Base-by-base conservation (phyloP, 2,113 vertebrate genomes). In the Nyctereutes procyonoides region DNA sequence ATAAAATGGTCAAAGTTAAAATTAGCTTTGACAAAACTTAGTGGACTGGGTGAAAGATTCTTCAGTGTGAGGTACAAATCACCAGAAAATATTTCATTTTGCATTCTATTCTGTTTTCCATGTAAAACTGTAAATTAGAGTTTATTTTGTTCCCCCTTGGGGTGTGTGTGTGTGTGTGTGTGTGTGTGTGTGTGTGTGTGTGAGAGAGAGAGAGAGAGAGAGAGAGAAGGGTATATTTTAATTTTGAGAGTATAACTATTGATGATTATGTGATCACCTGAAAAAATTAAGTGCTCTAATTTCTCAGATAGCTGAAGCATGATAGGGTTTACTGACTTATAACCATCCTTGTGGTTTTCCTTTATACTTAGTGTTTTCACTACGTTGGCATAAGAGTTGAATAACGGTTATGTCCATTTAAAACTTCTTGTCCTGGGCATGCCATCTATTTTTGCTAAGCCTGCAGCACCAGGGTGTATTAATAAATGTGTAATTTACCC, bases 361-460 rank as follows among this genome's bases (percentile, higher is more conserved):
- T 69, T 74, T 32, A 51, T 80, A n/a, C 53, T 58, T 76, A 95
- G 69, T 51, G 81, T 8, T 87, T 80, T 38, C 4, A 20, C 82
- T 86, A 77, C 69, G 19, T 88, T 14, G 56, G 30, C 15, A 2
- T 71, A 58, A 55, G 93, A 93, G 88, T 77, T 56, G 69, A 73
- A 74, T 93, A 73, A 30, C 10, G 56, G 15, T 65, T 93, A 3
- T 88, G 14, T 69, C 48, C 24, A 2, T 88, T 92, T 95, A 93
- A 77, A 85, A 73, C 74, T 96, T 85, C 82, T 90, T 82, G 51
- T 96, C 86, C 84, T 74, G 20, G 48, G 48, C 10, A 80, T n/a
- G 32, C 32, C 8, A 73, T 90, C 95, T 91, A 82, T 88, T 94
- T 94, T 96, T 90, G 60, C 77, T 93, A 96, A 91, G 65, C 74